These are phyloP conservation scores for Chrysomela aeneicollis DNA, from an alignment of 2,888 invertebrate species.

Conservation along the genomic window DNA sequence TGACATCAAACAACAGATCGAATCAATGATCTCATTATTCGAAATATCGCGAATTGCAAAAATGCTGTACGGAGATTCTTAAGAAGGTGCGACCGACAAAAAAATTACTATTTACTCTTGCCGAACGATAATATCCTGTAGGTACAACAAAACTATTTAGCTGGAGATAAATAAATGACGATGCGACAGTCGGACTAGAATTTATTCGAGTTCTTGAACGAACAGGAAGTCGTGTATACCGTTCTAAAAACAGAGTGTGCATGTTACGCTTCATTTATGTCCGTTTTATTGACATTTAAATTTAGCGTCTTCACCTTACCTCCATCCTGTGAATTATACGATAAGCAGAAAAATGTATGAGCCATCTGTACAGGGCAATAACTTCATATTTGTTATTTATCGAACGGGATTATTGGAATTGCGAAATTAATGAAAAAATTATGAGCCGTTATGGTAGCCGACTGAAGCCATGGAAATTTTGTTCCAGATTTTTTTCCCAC, in stretches of 20 bases:
- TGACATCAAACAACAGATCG: too few species aligned
- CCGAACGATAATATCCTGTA: conserved; percentile 7
- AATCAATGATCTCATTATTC: too few species aligned
- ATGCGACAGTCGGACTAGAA: conserved; percentile 11
- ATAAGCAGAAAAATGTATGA: not conserved
- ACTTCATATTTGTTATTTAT: not conserved
- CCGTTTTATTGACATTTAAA: conserved; percentile 19
- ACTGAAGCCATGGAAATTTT: too few species aligned
- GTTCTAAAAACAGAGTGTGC: conserved; percentile 17
- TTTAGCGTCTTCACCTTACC: conserved; percentile 8
- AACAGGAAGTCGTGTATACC: conserved; percentile 21
- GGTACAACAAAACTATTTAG: conserved; percentile 15
- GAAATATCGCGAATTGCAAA: not conserved
- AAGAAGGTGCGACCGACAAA: not conserved
- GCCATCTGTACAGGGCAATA: not conserved
- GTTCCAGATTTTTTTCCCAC: too few species aligned
- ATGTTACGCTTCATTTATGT: conserved; percentile 19
- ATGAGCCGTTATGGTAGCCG: too few species aligned
- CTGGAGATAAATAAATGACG: conserved; percentile 14
- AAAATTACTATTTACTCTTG: conserved; percentile 12
- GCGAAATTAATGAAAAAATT: too few species aligned
- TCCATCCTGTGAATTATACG: not conserved
- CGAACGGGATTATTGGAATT: not conserved
- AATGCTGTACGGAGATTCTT: not conserved
- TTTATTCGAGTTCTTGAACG: conserved; percentile 11